Base-by-base conservation (phyloP, 1,140 invertebrate species). In the Bradynema listronoti region DNA sequence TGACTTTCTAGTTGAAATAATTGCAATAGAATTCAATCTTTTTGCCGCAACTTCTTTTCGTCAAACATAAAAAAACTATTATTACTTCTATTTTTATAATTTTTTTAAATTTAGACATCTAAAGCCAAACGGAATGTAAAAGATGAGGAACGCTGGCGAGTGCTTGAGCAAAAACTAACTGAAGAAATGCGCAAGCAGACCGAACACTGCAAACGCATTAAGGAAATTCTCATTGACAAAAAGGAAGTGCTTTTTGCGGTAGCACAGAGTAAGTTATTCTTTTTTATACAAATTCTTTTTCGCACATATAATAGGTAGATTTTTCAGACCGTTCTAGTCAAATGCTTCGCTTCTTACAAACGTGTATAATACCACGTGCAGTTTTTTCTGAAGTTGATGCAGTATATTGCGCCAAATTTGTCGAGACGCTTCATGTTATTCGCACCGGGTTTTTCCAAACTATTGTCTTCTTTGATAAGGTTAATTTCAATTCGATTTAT, bases 391-490 rank as follows among this genome's bases (percentile, higher is more conserved):
- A 90, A 36, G 84, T 87, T 29, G 94, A 98, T 83, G 90, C 94
- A 24, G 83, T 96, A 32, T 98, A 91, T 80, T 96, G 91, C 81
- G 90, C 93, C 0, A 89, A 95, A 82, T 96, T 98, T 80, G 88
- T 98, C 45, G 87, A 92, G 75, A 87, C 89, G 22, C 86, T 99
- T 69, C 94, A 99, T 80, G 86, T 85, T 68, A 82, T 96, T 43
- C 92, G 92, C 79, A 96, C 92, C 39, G 87, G 89, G 19, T 95
- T 96, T 81, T 98, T 98, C 80, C 92, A 91, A 11, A 97, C 94
- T 0, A 82, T 98, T 25, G 85, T 97, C 34, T 96, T 91, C 78
- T 96, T 93, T 78, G 93, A 98, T 81, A 83, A 91, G 81, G 89
- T 95, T 81, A 84, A 78, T 47, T 30, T 27, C 14, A 46, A 45